Percentiles rank a stretch among this genome's conserved stretches.
Evolutionary conservation across 53 echinoderm and acorn worm genomes (phyloP).

Genomic region (Holothuria scabra): DNA sequence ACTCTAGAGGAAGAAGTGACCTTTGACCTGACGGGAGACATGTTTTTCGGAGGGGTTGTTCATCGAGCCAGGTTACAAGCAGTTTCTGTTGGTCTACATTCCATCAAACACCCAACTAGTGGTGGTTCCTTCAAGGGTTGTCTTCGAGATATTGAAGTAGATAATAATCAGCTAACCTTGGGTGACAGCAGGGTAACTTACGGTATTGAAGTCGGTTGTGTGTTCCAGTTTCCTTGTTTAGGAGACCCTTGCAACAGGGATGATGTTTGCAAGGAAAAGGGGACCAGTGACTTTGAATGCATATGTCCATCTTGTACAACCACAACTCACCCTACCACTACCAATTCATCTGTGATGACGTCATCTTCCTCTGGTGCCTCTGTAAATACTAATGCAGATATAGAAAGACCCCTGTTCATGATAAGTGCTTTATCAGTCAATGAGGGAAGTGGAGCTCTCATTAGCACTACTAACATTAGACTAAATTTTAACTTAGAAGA

Average conservation of each 20-base stretch:
- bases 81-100: slow-evolving; percentile 66
- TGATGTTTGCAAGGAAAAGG: slow-evolving; percentile 68
- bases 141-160: slow-evolving; percentile 83
- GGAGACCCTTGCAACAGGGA: slow-evolving; percentile 63
- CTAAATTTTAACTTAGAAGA: slow-evolving; percentile 75
- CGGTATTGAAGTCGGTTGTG: slow-evolving; percentile 83
- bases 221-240: slow-evolving; percentile 82
- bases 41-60: slow-evolving; percentile 90
- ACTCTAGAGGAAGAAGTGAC: slow-evolving; percentile 47
- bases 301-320: slow-evolving; percentile 46
- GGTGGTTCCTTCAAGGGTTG: slow-evolving; percentile 91
- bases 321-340: not conserved
- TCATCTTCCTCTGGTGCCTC: not conserved
- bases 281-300: slow-evolving; percentile 70
- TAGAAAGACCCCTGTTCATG: slow-evolving; percentile 32
- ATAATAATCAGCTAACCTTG: slow-evolving; percentile 70
- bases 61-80: slow-evolving; percentile 81
- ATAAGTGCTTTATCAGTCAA: slow-evolving; percentile 60
- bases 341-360: not conserved
- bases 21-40: slow-evolving; percentile 63
- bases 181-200: slow-evolving; percentile 89
- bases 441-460: slow-evolving; percentile 78
- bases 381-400: slow-evolving; percentile 20
- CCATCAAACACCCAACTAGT: slow-evolving; percentile 76
- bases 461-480: slow-evolving; percentile 72